phyloP scores from a whole-genome alignment of 2,113 vertebrate species.

The Periophthalmodon schlosseri region DNA sequence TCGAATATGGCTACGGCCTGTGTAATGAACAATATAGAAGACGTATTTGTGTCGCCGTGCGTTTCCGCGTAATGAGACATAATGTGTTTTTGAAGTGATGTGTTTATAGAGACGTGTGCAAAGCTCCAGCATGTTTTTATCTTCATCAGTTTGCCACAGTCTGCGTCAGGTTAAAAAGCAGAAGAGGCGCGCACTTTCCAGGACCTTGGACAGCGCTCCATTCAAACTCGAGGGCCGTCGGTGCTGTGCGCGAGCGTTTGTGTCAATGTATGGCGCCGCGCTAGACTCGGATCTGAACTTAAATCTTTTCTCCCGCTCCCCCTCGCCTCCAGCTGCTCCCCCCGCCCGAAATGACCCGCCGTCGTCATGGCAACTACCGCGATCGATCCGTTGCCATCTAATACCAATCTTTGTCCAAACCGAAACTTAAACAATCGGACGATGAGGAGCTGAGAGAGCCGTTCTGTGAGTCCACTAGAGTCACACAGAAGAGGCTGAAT shows the following conservation, averaged over 20 bases:
- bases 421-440: constrained; percentile 70
- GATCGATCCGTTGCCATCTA: constrained; percentile 90
- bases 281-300: constrained; percentile 26
- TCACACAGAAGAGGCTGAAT: not conserved
- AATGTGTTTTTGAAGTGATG: constrained; percentile 30
- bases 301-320: constrained; percentile 32
- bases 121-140: constrained; percentile 34
- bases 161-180: constrained; percentile 17
- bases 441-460: constrained; percentile 14
- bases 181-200: constrained; percentile 19
- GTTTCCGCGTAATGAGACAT: constrained; percentile 56
- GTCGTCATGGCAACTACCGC: constrained; percentile 86
- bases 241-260: constrained; percentile 8
- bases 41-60: constrained; percentile 69
- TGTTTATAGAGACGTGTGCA: constrained; percentile 11
- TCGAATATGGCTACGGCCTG: constrained; percentile 62
- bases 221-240: constrained; percentile 35
- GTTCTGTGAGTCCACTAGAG: not conserved
- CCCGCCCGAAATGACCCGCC: constrained; percentile 30
- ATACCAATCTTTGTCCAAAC: constrained; percentile 79
- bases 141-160: constrained; percentile 18
- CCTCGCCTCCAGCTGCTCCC: constrained; percentile 44
- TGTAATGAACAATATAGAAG: constrained; percentile 73
- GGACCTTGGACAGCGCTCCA: constrained; percentile 55
- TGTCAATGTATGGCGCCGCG: constrained; percentile 15